phyloP scores from a whole-genome alignment of 2,797 vertebrate genomes.

The Megaceryle alcyon region DNA sequence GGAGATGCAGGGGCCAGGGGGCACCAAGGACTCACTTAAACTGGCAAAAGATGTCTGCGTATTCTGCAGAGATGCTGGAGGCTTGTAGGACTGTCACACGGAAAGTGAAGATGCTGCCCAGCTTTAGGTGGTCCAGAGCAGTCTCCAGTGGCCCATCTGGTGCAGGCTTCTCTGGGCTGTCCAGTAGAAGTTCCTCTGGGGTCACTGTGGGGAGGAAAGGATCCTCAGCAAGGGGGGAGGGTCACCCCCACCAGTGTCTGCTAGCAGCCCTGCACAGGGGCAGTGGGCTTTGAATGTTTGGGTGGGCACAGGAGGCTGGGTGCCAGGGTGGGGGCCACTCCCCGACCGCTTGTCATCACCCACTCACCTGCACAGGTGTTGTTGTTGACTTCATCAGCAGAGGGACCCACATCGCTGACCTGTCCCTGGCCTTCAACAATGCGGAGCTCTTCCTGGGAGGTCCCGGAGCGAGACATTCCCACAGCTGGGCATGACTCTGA shows the following conservation, averaged over 20 bases:
- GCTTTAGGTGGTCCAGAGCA: conserved; percentile 86
- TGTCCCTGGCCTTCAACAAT: conserved; percentile 96
- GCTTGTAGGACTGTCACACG: conserved; percentile 96
- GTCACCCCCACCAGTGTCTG: background rate
- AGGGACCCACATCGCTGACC: conserved; percentile 84
- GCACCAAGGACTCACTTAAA: conserved; percentile 87
- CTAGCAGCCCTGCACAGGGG: background rate
- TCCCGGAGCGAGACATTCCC: conserved; percentile 87
- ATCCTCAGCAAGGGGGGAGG: background rate
- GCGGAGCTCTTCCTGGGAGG: conserved; percentile 94
- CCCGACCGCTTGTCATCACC: background rate
- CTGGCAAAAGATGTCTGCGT: conserved; percentile 98
- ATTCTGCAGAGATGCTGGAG: conserved; percentile 96
- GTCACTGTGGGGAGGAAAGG: conserved; percentile 67
- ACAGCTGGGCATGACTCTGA: conserved; percentile 85
- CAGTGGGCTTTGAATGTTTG: accelerated
- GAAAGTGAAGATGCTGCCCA: conserved; percentile 94
- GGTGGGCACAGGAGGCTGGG: accelerated
- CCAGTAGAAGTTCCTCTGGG: conserved; percentile 82
- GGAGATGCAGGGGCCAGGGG: background rate
- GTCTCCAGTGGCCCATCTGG: conserved; percentile 81
- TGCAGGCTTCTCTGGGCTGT: conserved; percentile 83
- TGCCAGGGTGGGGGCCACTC: background rate
- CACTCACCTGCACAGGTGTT: conserved; percentile 90
- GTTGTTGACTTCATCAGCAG: conserved; percentile 97